Evolutionary conservation across 2,797 vertebrate species (phyloP).

Genomic region (Lacerta agilis): DNA sequence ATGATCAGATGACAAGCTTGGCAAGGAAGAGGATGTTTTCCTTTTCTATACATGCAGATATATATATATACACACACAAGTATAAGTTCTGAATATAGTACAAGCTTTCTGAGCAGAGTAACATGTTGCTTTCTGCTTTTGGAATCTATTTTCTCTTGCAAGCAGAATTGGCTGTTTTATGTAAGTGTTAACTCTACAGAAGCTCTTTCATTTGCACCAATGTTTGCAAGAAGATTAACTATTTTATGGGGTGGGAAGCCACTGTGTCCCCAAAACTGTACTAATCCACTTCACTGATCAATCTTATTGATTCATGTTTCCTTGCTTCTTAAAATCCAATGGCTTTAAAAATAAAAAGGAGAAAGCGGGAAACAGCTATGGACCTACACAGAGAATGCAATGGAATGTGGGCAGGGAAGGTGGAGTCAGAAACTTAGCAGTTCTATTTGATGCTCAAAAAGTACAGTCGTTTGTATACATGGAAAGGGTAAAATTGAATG

Average conservation of each 20-base stretch:
- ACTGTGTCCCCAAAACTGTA: not conserved
- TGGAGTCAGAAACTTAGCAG: conserved; percentile 43
- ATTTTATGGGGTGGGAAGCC: conserved; percentile 34
- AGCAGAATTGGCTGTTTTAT: conserved; percentile 39
- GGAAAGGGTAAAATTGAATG: not conserved
- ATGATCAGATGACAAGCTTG: not conserved
- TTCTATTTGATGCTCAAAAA: conserved; percentile 26
- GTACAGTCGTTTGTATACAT: conserved; percentile 24
- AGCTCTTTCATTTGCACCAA: conserved; percentile 36
- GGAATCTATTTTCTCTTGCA: conserved; percentile 29
- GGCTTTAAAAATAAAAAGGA: conserved; percentile 13
- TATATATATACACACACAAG: conserved; percentile 20
- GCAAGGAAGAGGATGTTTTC: conserved; percentile 10
- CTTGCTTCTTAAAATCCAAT: conserved; percentile 5
- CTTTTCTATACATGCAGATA: not conserved
- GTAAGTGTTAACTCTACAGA: conserved; percentile 4
- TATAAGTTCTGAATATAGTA: conserved; percentile 35
- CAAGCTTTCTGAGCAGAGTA: conserved; percentile 28
- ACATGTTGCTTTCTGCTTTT: not conserved
- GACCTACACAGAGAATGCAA: conserved; percentile 33
- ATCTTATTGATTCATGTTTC: conserved; percentile 40
- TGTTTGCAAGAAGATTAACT: conserved; percentile 21
- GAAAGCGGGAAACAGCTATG: conserved; percentile 6
- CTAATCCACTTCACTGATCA: conserved; percentile 36
- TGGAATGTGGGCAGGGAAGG: conserved; percentile 60